Conservation (phyloP, 2,113 vertebrate species). For the Hiodon alosoides region DNA sequence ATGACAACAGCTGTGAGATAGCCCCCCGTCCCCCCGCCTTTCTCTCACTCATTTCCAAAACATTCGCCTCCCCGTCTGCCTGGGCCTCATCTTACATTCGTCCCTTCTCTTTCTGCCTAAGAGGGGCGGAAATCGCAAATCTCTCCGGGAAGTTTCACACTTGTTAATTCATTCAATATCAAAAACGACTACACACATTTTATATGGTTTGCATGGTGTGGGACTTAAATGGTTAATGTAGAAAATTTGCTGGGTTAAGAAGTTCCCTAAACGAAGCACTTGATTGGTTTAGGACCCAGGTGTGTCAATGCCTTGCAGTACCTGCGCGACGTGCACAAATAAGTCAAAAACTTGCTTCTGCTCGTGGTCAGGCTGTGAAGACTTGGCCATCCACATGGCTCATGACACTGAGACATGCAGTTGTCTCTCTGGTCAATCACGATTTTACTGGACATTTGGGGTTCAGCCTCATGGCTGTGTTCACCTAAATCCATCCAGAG, state of each 20-base stretch:
- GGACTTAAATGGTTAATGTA: too few species aligned
- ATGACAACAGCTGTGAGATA: conserved; percentile 19
- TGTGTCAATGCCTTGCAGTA: neutral
- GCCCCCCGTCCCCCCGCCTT: neutral
- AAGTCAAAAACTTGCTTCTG: neutral
- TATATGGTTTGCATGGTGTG: too few species aligned
- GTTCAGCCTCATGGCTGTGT: conserved; percentile 30
- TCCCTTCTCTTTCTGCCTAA: too few species aligned
- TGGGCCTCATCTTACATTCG: too few species aligned
- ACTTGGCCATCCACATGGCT: conserved; percentile 1
- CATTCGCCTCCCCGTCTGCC: neutral
- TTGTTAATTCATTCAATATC: too few species aligned
- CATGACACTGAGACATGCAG: conserved; percentile 34
- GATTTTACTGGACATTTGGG: conserved; percentile 46
- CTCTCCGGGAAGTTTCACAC: neutral
- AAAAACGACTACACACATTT: neutral
- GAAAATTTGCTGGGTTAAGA: neutral
- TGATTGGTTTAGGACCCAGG: neutral
- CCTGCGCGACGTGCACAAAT: neutral
- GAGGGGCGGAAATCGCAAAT: neutral
- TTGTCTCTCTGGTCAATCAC: conserved; percentile 48
- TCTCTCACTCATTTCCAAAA: neutral
- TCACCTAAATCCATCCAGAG: conserved; percentile 21
- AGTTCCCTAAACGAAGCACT: neutral
- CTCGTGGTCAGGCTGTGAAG: neutral